Evolutionary conservation across 2,797 vertebrate genomes (phyloP).

Genomic region (Tenualosa ilisha): DNA sequence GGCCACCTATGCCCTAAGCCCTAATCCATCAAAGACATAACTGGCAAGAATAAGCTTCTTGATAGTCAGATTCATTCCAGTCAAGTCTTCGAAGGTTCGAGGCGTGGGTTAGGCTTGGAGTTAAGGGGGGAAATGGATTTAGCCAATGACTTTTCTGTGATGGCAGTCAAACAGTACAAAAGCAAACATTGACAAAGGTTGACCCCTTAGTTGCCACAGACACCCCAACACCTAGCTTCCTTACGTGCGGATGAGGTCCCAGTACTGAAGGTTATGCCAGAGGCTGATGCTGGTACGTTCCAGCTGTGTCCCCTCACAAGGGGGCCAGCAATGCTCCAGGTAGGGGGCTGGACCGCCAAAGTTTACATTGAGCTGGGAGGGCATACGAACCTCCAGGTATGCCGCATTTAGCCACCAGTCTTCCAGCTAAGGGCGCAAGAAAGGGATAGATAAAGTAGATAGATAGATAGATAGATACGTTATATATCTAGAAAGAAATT

Average conservation of each 20-base stretch:
- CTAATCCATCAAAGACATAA: no score
- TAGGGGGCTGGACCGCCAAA: constrained; percentile 83
- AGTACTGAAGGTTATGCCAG: constrained; percentile 87
- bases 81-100: no score
- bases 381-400: constrained; percentile 86
- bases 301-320: constrained; percentile 81
- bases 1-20: no score
- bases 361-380: constrained; percentile 90
- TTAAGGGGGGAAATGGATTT: no score
- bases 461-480: no score
- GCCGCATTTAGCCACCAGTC: constrained; percentile 93
- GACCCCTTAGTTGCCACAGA: neutral
- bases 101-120: no score
- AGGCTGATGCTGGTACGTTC: constrained; percentile 80
- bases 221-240: constrained; percentile 35
- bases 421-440: constrained; percentile 78
- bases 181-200: no score
- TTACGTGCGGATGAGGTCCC: constrained; percentile 89
- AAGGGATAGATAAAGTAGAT: neutral
- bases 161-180: no score
- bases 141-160: neutral
- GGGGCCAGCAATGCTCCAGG: constrained; percentile 90
- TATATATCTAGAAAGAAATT: neutral
- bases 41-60: no score
- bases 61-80: no score